These are phyloP conservation scores for Sebastes paucispinis DNA, from an alignment of 2,797 vertebrate species.

Conservation along the genomic window DNA sequence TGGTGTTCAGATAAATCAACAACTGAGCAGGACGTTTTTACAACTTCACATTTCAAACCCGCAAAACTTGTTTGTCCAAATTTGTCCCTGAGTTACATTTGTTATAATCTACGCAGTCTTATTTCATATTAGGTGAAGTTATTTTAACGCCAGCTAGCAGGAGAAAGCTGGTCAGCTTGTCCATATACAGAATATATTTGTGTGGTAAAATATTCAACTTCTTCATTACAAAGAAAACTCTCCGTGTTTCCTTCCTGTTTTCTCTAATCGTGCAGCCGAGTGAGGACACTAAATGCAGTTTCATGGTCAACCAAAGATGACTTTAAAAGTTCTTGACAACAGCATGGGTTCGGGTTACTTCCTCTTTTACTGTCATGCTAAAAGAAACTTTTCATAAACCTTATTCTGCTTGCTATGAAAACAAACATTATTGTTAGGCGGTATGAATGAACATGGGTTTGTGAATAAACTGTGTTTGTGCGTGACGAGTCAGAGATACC, in stretches of 20 bases:
- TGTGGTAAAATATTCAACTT: background rate
- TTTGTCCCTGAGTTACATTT: background rate
- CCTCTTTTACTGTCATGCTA: background rate
- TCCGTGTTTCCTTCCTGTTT: background rate
- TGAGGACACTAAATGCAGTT: background rate
- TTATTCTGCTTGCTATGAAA: background rate
- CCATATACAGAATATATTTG: background rate
- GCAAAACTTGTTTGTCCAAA: background rate
- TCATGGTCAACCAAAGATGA: background rate
- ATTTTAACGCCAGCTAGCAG: background rate
- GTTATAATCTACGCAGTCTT: background rate
- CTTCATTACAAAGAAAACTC: background rate
- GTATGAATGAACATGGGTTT: background rate
- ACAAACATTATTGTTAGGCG: background rate
- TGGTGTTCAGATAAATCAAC: background rate
- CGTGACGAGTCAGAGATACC: background rate
- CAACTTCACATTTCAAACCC: background rate
- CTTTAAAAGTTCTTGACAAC: background rate
- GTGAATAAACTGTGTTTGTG: background rate
- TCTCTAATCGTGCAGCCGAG: background rate
- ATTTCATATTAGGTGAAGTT: background rate
- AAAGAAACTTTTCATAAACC: background rate
- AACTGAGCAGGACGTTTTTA: background rate
- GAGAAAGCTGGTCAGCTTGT: background rate
- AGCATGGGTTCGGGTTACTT: background rate